These are phyloP conservation scores for Melolontha melolontha DNA, from an alignment of 2,888 invertebrate genomes.

Conservation along the genomic window DNA sequence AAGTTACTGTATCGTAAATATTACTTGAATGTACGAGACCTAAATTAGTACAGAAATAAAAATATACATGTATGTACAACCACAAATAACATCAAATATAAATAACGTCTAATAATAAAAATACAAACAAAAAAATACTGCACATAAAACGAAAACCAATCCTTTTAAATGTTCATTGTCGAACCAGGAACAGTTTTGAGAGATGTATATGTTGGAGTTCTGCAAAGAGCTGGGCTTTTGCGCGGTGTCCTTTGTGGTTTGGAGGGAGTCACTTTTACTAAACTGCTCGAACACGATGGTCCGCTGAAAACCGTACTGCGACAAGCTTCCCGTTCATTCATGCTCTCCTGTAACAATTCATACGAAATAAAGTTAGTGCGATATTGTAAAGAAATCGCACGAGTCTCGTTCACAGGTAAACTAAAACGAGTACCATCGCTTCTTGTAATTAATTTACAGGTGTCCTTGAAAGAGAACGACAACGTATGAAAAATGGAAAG, in stretches of 20 bases:
- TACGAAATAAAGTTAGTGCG: not conserved
- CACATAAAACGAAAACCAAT: no score
- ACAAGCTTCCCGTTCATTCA: constrained; percentile 40
- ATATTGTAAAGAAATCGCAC: not conserved
- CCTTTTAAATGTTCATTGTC: constrained; percentile 20
- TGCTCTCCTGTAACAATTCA: constrained; percentile 43
- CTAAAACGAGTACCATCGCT: not conserved
- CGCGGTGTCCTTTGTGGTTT: constrained; percentile 37
- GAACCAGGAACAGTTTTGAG: constrained; percentile 25
- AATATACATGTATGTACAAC: no score
- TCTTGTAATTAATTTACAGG: constrained; percentile 6
- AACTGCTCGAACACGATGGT: not conserved
- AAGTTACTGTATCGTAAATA: no score
- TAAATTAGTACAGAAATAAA: no score
- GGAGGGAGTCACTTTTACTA: constrained; percentile 39
- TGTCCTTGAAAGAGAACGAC: no score
- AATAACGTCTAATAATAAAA: no score
- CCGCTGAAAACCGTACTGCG: constrained; percentile 44
- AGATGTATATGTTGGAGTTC: constrained; percentile 10
- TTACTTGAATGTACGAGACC: no score
- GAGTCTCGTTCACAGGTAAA: not conserved
- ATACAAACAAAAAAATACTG: no score
- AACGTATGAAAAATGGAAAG: no score
- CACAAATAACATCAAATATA: no score
- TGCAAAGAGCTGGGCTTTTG: not conserved